Percentiles rank a stretch among this genome's conserved stretches.
These are phyloP conservation scores for Cecropterus lyciades DNA, from an alignment of 1,140 invertebrate genomes.

Conservation along the genomic window DNA sequence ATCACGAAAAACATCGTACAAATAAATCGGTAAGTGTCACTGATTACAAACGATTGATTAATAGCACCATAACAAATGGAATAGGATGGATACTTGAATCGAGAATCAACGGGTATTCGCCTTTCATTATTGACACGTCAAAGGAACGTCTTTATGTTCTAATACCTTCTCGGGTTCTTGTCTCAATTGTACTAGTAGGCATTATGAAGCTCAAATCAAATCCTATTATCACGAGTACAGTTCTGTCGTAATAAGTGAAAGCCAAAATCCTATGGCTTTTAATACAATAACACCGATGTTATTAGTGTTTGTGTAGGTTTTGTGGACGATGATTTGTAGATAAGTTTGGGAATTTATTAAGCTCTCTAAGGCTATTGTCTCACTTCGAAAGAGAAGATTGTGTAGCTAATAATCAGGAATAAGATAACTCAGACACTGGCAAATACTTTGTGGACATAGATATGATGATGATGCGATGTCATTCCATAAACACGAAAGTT, in stretches of 20 bases:
- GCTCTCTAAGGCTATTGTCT: background rate
- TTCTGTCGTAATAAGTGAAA: slow-evolving; percentile 35
- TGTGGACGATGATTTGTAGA: slow-evolving; percentile 24
- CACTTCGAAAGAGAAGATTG: no score
- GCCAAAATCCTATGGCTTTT: slow-evolving; percentile 35
- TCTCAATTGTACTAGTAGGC: slow-evolving; percentile 26
- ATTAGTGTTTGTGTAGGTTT: slow-evolving; percentile 31
- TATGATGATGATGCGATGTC: no score
- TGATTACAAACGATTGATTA: slow-evolving; percentile 34
- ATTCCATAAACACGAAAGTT: no score
- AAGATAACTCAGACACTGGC: no score
- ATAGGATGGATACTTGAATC: slow-evolving; percentile 17
- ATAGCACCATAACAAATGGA: slow-evolving; percentile 22
- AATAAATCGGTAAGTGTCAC: slow-evolving; percentile 33
- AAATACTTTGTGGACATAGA: no score
- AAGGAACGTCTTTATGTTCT: slow-evolving; percentile 30
- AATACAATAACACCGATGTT: slow-evolving; percentile 18
- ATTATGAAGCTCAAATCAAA: slow-evolving; percentile 34
- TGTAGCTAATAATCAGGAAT: background rate
- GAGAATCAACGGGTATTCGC: slow-evolving; percentile 21
- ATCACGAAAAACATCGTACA: slow-evolving; percentile 22
- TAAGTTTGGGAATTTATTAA: slow-evolving; percentile 10
- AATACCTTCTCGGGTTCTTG: slow-evolving; percentile 25
- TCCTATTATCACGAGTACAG: slow-evolving; percentile 34
- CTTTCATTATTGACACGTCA: slow-evolving; percentile 31